Evolutionary conservation across 2,797 vertebrate species (phyloP).

Genomic region (Carduelis carduelis): DNA sequence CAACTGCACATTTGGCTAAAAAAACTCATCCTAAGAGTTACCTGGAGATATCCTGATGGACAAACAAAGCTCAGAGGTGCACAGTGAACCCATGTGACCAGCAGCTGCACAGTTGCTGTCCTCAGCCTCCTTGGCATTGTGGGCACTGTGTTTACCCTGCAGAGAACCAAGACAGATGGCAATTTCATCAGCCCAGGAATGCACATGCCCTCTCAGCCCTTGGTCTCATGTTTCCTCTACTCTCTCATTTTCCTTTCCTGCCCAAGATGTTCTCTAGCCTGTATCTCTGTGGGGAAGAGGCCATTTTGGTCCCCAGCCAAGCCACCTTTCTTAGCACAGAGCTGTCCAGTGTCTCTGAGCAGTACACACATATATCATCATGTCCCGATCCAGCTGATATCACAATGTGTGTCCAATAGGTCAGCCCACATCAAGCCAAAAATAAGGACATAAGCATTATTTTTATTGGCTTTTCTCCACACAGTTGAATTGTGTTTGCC

Average conservation of each 20-base stretch:
- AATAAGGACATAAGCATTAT: not conserved
- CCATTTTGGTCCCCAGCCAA: not conserved
- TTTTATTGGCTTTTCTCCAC: slow-evolving; percentile 15
- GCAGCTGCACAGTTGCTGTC: not conserved
- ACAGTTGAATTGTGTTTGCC: not conserved
- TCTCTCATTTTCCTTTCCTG: not conserved
- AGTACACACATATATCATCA: accelerated
- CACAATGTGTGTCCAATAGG: not conserved
- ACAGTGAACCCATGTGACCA: not conserved
- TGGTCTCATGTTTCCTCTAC: not conserved
- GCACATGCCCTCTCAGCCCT: not conserved
- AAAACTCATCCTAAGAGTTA: not conserved
- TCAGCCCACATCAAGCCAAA: not conserved
- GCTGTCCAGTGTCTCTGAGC: not conserved
- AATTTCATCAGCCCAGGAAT: not conserved
- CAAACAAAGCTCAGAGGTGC: not conserved
- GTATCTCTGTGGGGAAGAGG: not conserved
- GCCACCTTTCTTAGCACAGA: not conserved
- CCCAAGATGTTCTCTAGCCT: accelerated
- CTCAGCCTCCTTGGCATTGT: not conserved
- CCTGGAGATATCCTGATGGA: not conserved
- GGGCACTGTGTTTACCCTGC: not conserved
- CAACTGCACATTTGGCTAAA: not conserved
- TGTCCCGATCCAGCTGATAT: not conserved
- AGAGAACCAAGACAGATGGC: not conserved